These are phyloP conservation scores for Hydrophis major DNA, from an alignment of 2,797 vertebrate species.

Conservation along the genomic window DNA sequence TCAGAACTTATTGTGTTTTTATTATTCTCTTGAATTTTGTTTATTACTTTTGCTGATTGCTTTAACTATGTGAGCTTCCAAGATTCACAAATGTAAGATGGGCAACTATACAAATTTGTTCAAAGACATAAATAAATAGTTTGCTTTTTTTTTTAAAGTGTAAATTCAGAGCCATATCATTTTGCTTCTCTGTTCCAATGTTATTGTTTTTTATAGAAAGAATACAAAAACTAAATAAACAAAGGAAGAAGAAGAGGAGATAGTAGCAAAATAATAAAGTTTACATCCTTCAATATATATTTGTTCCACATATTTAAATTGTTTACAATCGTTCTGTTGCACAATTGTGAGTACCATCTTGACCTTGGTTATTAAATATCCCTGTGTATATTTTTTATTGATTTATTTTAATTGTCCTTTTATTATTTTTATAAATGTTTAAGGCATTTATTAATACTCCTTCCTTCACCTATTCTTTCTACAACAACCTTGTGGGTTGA, in stretches of 20 bases:
- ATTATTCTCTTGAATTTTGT: background rate
- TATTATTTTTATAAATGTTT: background rate
- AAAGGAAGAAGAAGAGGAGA: background rate
- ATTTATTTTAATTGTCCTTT: background rate
- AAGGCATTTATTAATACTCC: too few relatives aligned
- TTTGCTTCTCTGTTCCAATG: background rate
- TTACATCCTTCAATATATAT: background rate
- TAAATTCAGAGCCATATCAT: background rate
- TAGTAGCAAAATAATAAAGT: background rate
- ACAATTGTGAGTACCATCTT: background rate
- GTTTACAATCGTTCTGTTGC: background rate
- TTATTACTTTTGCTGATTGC: background rate
- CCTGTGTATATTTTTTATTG: background rate
- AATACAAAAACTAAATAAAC: background rate
- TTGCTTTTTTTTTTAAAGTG: background rate
- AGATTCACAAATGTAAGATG: background rate
- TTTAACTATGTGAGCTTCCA: background rate
- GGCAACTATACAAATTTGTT: background rate
- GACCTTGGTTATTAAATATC: background rate
- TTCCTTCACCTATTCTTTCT: too few relatives aligned
- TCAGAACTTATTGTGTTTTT: background rate
- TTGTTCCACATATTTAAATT: background rate
- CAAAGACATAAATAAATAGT: background rate
- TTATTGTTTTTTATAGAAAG: background rate
- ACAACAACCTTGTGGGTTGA: too few relatives aligned